Evolutionary conservation across 2,113 vertebrate genomes (phyloP).

Genomic region (Notothenia rossii): DNA sequence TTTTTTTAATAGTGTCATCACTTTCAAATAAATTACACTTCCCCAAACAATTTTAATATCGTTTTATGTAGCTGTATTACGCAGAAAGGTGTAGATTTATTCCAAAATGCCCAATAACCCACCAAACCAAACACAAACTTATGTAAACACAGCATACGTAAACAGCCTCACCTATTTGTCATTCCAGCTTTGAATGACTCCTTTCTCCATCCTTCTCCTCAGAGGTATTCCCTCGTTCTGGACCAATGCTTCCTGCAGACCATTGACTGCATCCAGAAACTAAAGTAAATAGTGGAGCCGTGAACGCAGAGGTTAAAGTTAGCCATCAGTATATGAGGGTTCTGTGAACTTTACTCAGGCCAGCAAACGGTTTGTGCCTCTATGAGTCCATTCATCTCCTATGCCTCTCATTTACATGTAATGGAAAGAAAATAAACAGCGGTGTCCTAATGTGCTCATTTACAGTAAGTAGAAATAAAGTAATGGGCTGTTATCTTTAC

Average conservation of each 20-base stretch:
- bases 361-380: slow-evolving; percentile 78
- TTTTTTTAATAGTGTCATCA: slow-evolving; percentile 77
- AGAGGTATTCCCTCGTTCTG: slow-evolving; percentile 86
- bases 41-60: slow-evolving; percentile 81
- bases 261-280: slow-evolving; percentile 86
- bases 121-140: slow-evolving; percentile 83
- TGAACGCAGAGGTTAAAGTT: slow-evolving; percentile 84
- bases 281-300: slow-evolving; percentile 82
- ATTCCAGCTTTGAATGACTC: slow-evolving; percentile 84
- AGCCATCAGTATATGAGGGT: slow-evolving; percentile 77
- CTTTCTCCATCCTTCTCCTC: slow-evolving; percentile 85
- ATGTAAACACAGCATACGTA: slow-evolving; percentile 83
- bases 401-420: slow-evolving; percentile 82
- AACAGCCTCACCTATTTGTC: slow-evolving; percentile 86
- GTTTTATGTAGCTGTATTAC: slow-evolving; percentile 77
- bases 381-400: slow-evolving; percentile 80
- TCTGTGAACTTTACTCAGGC: slow-evolving; percentile 79
- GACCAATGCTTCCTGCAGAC: slow-evolving; percentile 85
- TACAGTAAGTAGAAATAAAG: slow-evolving; percentile 72
- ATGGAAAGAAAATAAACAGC: slow-evolving; percentile 83
- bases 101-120: slow-evolving; percentile 84
- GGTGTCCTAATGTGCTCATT: slow-evolving; percentile 76
- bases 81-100: slow-evolving; percentile 84
- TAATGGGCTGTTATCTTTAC: slow-evolving; percentile 65
- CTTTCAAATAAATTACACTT: slow-evolving; percentile 77